phyloP scores from a whole-genome alignment of 2,113 vertebrate species.

The Oncorhynchus gorbuscha region DNA sequence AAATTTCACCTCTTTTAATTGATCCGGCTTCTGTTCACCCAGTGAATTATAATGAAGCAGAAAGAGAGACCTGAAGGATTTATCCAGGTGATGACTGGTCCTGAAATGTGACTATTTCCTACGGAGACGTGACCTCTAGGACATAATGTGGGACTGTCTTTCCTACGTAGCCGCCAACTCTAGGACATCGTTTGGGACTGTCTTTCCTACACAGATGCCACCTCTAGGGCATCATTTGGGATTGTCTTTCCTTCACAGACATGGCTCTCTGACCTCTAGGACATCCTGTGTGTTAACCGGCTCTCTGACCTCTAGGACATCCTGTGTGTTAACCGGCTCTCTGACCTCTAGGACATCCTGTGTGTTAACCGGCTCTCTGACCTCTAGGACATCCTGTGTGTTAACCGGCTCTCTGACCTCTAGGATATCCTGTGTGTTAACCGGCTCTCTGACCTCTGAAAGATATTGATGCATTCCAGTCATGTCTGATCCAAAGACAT shows the following conservation, averaged over 20 bases:
- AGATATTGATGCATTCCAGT: constrained; percentile 27
- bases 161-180: not conserved
- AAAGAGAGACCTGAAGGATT: not conserved
- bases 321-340: constrained; percentile 10
- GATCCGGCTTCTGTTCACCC: not conserved
- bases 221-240: not conserved
- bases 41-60: not conserved
- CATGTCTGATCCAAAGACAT: constrained; percentile 35
- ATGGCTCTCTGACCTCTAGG: constrained; percentile 1
- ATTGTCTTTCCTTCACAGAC: not conserved
- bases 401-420: constrained; percentile 7
- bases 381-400: not conserved
- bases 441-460: constrained; percentile 18
- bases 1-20: not conserved
- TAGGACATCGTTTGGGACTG: not conserved
- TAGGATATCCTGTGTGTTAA: constrained; percentile 2
- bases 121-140: not conserved
- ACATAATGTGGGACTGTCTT: not conserved
- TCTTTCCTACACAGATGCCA: not conserved
- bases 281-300: constrained; percentile 9
- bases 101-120: not conserved
- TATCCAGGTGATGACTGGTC: not conserved
- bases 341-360: not conserved
- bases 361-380: constrained; percentile 19
- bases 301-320: not conserved